These are phyloP conservation scores for Adelges cooleyi DNA, from an alignment of 1,140 invertebrate genomes.

Conservation along the genomic window DNA sequence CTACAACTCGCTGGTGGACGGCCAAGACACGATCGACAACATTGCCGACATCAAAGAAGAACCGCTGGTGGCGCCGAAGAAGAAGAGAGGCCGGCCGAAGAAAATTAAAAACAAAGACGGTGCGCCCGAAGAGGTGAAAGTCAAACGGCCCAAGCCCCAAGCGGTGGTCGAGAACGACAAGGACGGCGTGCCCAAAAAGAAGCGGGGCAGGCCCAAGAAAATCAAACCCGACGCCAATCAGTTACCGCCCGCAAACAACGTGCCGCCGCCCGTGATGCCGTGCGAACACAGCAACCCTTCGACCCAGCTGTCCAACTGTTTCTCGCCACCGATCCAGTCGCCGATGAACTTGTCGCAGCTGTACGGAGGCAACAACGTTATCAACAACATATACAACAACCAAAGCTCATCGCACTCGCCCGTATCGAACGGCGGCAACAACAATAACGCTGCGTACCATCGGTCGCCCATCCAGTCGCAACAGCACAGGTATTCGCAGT, in stretches of 20 bases:
- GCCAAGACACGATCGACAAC: slow-evolving; percentile 35
- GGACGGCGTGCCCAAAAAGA: slow-evolving; percentile 57
- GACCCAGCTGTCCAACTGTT: slow-evolving; percentile 41
- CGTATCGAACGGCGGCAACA: slow-evolving; percentile 31
- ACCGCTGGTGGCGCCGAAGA: slow-evolving; percentile 54
- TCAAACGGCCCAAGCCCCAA: slow-evolving; percentile 29
- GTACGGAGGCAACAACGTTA: slow-evolving; percentile 41
- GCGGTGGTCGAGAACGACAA: slow-evolving; percentile 29
- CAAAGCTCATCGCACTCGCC: slow-evolving; percentile 35
- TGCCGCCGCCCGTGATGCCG: slow-evolving; percentile 14
- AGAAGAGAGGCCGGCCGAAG: slow-evolving; percentile 76
- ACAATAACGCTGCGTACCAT: slow-evolving; percentile 33
- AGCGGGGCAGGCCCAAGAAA: slow-evolving; percentile 72
- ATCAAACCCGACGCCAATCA: slow-evolving; percentile 46
- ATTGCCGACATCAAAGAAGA: slow-evolving; percentile 36
- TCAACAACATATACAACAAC: slow-evolving; percentile 36
- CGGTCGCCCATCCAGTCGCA: slow-evolving; percentile 25
- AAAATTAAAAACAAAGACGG: slow-evolving; percentile 64
- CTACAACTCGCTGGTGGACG: slow-evolving; percentile 35
- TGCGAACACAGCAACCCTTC: slow-evolving; percentile 35
- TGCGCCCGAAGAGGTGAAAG: slow-evolving; percentile 42
- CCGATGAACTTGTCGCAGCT: slow-evolving; percentile 40
- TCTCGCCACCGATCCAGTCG: slow-evolving; percentile 44
- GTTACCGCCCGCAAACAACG: slow-evolving; percentile 26
- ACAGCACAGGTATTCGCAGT: slow-evolving; percentile 37